phyloP scores from a whole-genome alignment of 1,140 invertebrate species.

The Cecropterus lyciades region DNA sequence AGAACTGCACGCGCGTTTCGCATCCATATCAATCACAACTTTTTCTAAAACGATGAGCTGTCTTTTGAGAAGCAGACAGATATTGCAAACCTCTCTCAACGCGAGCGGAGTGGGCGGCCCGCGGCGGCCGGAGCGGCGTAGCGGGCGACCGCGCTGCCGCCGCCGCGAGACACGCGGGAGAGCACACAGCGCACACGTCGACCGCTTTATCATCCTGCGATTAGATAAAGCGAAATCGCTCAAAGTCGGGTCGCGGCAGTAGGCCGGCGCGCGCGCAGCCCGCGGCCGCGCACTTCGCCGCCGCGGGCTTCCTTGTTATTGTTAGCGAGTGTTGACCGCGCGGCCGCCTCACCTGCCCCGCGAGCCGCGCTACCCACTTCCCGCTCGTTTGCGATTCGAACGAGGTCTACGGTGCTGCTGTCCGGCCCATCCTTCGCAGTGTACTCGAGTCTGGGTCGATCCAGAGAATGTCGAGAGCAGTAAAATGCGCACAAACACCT shows the following conservation, averaged over 20 bases:
- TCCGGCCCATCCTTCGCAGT: background rate
- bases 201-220: constrained; percentile 46
- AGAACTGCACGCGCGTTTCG: background rate
- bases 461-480: background rate
- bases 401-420: background rate
- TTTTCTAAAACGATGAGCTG: no score
- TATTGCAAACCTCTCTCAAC: no score
- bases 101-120: no score
- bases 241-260: constrained; percentile 51
- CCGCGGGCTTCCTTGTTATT: constrained; percentile 63
- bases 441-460: background rate
- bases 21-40: no score
- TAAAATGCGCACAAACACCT: background rate
- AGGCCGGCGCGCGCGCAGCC: constrained; percentile 46
- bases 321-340: constrained; percentile 65
- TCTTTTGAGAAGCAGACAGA: no score
- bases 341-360: constrained; percentile 38
- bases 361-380: constrained; percentile 6
- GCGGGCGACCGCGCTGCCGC: constrained; percentile 8
- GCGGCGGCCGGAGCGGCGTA: no score
- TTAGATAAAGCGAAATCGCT: constrained; percentile 72
- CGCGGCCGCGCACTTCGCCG: constrained; percentile 41
- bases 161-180: constrained; percentile 19
- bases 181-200: background rate
- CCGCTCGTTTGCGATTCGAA: background rate